Percentiles rank a stretch among this genome's conserved stretches.
phyloP scores from a whole-genome alignment of 2,888 invertebrate genomes.

The Ectropis crepuscularia region DNA sequence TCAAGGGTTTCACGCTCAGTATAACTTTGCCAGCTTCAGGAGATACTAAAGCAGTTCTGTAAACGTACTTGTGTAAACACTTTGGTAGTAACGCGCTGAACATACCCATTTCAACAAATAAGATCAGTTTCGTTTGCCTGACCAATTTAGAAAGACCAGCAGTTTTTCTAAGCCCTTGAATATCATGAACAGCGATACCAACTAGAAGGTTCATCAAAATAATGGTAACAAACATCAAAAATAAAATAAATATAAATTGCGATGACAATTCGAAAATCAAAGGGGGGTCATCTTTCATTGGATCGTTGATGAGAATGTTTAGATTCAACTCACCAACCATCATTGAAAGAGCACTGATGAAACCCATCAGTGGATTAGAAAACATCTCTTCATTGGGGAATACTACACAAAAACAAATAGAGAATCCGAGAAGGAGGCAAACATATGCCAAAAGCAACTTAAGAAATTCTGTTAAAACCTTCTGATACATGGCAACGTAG shows the following conservation, averaged over 20 bases:
- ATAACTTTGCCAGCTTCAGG: constrained; percentile 93
- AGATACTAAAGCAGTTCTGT: constrained; percentile 91
- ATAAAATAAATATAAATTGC: constrained; percentile 91
- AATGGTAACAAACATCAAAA: constrained; percentile 93
- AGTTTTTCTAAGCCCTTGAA: constrained; percentile 93
- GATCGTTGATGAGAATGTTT: constrained; percentile 89
- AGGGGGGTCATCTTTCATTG: constrained; percentile 88
- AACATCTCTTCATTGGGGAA: constrained; percentile 93
- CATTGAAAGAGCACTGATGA: constrained; percentile 93
- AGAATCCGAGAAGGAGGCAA: constrained; percentile 92
- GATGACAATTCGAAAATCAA: constrained; percentile 90
- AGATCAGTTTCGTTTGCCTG: constrained; percentile 92
- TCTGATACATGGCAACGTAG: constrained; percentile 95
- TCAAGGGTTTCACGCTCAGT: constrained; percentile 91
- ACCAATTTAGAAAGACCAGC: constrained; percentile 93
- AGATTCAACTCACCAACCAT: constrained; percentile 94
- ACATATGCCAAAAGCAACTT: constrained; percentile 93
- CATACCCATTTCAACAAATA: constrained; percentile 92
- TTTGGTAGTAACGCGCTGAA: constrained; percentile 91
- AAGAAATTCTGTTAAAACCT: constrained; percentile 93
- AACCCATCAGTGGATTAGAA: constrained; percentile 92
- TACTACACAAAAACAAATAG: constrained; percentile 94
- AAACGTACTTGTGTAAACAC: constrained; percentile 89
- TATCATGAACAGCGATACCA: constrained; percentile 94
- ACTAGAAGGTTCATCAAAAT: constrained; percentile 94